Evolutionary conservation across 2,888 invertebrate species (phyloP).

Genomic region (Eurytoma adleriae): DNA sequence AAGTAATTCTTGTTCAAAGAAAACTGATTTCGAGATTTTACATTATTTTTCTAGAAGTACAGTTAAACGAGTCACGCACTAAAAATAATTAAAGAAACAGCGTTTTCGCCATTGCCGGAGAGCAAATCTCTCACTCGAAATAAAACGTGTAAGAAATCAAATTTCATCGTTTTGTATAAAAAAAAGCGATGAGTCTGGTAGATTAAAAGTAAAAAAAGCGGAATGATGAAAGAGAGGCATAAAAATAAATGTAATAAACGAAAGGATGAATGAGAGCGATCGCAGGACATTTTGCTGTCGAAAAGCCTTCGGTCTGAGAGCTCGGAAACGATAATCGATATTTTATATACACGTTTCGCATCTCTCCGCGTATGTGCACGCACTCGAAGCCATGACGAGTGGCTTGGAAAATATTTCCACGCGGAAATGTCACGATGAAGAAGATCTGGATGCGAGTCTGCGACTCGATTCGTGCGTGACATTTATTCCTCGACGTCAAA

Average conservation of each 20-base stretch:
- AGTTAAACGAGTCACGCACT: slow-evolving; percentile 38
- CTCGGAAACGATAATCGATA: slow-evolving; percentile 55
- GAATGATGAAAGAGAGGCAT: neutral
- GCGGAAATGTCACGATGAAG: slow-evolving; percentile 50
- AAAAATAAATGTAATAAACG: slow-evolving; percentile 32
- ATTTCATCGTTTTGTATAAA: slow-evolving; percentile 44
- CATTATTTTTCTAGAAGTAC: slow-evolving; percentile 55
- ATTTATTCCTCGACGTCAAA: slow-evolving; percentile 55
- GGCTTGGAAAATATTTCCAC: slow-evolving; percentile 54
- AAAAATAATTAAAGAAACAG: slow-evolving; percentile 40
- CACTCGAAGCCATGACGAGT: slow-evolving; percentile 42
- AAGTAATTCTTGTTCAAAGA: slow-evolving; percentile 44
- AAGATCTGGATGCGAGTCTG: slow-evolving; percentile 46
- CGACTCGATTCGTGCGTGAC: slow-evolving; percentile 52
- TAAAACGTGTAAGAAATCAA: slow-evolving; percentile 42
- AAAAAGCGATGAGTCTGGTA: slow-evolving; percentile 37
- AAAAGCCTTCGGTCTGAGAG: slow-evolving; percentile 44
- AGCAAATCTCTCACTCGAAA: slow-evolving; percentile 37
- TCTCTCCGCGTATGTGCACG: slow-evolving; percentile 16
- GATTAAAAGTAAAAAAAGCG: slow-evolving; percentile 35
- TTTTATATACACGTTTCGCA: slow-evolving; percentile 53
- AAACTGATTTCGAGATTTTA: slow-evolving; percentile 49
- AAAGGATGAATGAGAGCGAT: slow-evolving; percentile 42
- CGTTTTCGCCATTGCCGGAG: slow-evolving; percentile 24
- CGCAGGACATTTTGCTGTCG: slow-evolving; percentile 35